These are phyloP conservation scores for Manduca sexta DNA, from an alignment of 1,140 invertebrate genomes.

Conservation along the genomic window DNA sequence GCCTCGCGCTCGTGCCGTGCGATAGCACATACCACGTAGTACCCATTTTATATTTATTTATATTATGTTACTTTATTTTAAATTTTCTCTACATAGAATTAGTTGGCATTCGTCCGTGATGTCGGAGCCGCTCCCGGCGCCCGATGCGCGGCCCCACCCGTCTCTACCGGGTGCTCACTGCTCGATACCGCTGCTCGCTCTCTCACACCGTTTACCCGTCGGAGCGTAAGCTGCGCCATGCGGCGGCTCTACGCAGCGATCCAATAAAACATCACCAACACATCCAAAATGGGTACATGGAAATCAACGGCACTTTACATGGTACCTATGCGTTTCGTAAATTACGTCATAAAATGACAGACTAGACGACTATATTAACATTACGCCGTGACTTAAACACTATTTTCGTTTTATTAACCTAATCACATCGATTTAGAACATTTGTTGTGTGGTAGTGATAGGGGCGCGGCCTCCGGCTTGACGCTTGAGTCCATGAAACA, in stretches of 20 bases:
- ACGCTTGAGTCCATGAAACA: constrained; percentile 70
- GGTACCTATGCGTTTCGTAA: constrained; percentile 59
- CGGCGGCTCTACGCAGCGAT: background rate
- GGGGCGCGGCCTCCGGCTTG: constrained; percentile 55
- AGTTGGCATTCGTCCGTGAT: constrained; percentile 41
- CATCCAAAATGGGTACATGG: constrained; percentile 56
- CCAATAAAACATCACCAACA: constrained; percentile 13
- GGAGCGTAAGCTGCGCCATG: no score
- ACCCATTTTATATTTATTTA: constrained; percentile 52
- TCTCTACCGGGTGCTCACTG: no score
- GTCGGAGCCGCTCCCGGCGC: no score
- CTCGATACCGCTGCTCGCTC: no score
- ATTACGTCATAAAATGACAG: constrained; percentile 68
- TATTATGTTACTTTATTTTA: background rate
- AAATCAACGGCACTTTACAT: constrained; percentile 59
- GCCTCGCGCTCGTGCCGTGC: constrained; percentile 24
- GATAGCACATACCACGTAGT: constrained; percentile 40
- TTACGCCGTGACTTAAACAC: constrained; percentile 65
- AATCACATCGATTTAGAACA: constrained; percentile 72
- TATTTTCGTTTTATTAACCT: constrained; percentile 61
- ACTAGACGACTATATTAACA: constrained; percentile 61
- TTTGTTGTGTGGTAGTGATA: constrained; percentile 70
- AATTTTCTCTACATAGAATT: constrained; percentile 34
- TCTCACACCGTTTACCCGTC: no score
- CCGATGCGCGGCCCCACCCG: no score